phyloP scores from a whole-genome alignment of 2,113 vertebrate species.

The Grallaria varia region DNA sequence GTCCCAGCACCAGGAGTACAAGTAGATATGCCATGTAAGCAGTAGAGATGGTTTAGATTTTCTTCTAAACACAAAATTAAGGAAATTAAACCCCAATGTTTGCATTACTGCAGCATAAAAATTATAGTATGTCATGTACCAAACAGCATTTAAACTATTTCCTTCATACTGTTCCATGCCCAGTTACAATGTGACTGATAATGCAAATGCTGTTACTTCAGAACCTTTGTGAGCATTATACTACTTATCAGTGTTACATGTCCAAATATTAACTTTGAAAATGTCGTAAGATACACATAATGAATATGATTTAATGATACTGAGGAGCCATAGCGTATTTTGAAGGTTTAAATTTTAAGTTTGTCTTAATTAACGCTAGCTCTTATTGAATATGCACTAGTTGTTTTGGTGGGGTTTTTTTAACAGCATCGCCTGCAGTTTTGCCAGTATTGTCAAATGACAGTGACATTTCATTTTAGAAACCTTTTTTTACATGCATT shows the following conservation, averaged over 20 bases:
- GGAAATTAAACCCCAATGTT: background rate
- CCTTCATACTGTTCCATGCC: background rate
- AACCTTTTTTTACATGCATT: background rate
- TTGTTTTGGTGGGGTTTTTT: background rate
- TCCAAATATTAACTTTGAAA: slow-evolving; percentile 2
- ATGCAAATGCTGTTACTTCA: background rate
- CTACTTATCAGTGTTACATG: background rate
- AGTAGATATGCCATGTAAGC: background rate
- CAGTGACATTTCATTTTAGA: background rate
- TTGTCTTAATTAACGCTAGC: background rate
- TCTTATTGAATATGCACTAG: background rate
- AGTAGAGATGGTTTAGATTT: background rate
- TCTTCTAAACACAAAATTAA: background rate
- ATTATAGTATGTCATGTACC: background rate
- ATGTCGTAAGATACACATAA: background rate
- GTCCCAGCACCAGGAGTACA: background rate
- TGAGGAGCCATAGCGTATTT: background rate
- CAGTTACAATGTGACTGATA: background rate
- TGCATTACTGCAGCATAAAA: background rate
- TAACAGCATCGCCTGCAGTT: background rate
- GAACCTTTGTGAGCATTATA: background rate
- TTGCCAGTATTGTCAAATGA: background rate
- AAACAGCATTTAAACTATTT: background rate
- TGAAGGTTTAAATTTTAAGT: background rate
- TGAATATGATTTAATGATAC: background rate